phyloP scores from a whole-genome alignment of 1,140 invertebrate genomes.

The Aethina tumida region DNA sequence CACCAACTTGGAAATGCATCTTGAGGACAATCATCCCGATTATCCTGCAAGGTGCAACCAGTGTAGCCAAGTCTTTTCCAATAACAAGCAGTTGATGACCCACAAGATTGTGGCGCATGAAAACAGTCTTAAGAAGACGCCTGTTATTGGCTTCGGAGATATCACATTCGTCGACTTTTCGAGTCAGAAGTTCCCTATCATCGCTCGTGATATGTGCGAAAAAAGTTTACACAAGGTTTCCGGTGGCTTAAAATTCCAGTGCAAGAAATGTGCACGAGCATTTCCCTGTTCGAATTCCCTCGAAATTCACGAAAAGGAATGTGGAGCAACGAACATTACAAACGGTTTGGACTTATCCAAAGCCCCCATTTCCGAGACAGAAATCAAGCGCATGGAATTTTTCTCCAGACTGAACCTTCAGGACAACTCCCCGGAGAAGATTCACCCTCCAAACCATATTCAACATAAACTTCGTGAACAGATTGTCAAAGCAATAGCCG shows the following conservation, averaged over 20 bases:
- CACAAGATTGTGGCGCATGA: conserved; percentile 39
- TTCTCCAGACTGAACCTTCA: conserved; percentile 69
- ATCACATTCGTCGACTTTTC: conserved; percentile 72
- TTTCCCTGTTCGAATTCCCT: conserved; percentile 66
- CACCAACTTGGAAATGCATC: conserved; percentile 51
- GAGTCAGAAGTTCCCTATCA: conserved; percentile 64
- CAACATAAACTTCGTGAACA: conserved; percentile 18
- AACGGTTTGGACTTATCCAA: conserved; percentile 25
- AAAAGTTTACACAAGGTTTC: conserved; percentile 52
- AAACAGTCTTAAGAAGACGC: conserved; percentile 16
- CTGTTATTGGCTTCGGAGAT: conserved; percentile 57
- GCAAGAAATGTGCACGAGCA: conserved; percentile 57
- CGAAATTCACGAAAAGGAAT: conserved; percentile 53
- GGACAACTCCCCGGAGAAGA: conserved; percentile 44
- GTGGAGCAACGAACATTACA: conserved; percentile 29
- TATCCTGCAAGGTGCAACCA: conserved; percentile 56
- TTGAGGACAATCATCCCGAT: conserved; percentile 61
- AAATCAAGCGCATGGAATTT: conserved; percentile 61
- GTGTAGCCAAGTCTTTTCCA: conserved; percentile 61
- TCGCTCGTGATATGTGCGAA: conserved; percentile 63
- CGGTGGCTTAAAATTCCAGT: conserved; percentile 55
- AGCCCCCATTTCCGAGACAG: conserved; percentile 35
- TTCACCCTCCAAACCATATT: conserved; percentile 5
- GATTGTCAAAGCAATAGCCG: conserved; percentile 23
- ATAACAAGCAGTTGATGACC: conserved; percentile 55